Evolutionary conservation across 2,888 invertebrate genomes (phyloP).

Genomic region (Leptopilina myrica): DNA sequence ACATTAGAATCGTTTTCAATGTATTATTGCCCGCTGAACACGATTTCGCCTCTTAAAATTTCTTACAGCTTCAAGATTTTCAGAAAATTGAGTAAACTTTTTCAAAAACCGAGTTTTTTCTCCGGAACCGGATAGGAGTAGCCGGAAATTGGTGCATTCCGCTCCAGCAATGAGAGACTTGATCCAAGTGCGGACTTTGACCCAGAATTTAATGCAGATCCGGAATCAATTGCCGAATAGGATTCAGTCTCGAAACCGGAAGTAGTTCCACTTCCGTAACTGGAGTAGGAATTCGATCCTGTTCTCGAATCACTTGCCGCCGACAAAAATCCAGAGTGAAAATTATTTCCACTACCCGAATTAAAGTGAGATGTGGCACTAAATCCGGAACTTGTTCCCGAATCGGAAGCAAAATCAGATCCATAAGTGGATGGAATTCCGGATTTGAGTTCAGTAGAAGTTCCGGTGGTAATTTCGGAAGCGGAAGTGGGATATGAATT

Average conservation of each 20-base stretch:
- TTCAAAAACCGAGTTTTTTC: not conserved
- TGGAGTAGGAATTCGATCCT: not conserved
- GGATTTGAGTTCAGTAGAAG: constrained; percentile 1
- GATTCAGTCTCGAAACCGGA: not conserved
- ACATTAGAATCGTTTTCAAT: too few species aligned
- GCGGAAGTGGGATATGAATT: not conserved
- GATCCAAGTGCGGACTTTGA: not conserved
- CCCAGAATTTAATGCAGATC: not conserved
- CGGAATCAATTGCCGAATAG: not conserved
- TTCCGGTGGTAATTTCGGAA: not conserved
- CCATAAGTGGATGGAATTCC: not conserved
- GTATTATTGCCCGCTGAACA: too few species aligned
- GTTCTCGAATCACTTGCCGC: not conserved
- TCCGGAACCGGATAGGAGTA: constrained; percentile 10
- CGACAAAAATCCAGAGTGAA: not conserved
- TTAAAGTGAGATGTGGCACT: not conserved
- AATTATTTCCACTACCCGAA: not conserved
- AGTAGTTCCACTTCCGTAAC: not conserved
- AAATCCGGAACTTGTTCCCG: not conserved
- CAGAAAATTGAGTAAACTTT: too few species aligned
- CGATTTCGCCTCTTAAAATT: too few species aligned
- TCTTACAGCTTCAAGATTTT: too few species aligned
- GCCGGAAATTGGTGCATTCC: not conserved
- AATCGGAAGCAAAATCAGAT: not conserved
- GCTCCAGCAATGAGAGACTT: not conserved